Evolutionary conservation across 2,888 invertebrate genomes (phyloP).

Genomic region (Pristionchus exspectatus): DNA sequence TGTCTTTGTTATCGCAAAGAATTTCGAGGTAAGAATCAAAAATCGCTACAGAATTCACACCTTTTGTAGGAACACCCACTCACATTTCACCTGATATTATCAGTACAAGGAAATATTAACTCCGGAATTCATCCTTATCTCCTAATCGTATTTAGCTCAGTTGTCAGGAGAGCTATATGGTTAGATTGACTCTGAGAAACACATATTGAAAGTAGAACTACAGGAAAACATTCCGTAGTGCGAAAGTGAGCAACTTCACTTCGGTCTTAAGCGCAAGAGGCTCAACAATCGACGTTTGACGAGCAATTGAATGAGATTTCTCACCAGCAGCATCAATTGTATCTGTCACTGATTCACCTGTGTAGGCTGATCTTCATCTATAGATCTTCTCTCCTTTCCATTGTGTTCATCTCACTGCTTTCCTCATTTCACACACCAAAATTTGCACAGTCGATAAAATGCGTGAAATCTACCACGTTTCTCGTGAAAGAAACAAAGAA

Average conservation of each 20-base stretch:
- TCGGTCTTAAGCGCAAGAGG: background rate
- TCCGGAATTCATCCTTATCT: slow-evolving; percentile 6
- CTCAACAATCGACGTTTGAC: background rate
- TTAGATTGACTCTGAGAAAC: background rate
- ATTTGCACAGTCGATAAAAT: background rate
- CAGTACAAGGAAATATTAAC: background rate
- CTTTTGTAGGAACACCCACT: background rate
- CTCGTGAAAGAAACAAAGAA: background rate
- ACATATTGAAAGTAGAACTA: background rate
- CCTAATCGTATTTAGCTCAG: background rate
- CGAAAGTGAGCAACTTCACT: background rate
- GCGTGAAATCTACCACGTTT: background rate
- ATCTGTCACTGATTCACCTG: background rate
- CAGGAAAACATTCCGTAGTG: background rate
- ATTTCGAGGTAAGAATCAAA: background rate
- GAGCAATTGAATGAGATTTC: background rate
- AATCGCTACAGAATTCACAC: background rate
- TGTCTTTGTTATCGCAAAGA: background rate
- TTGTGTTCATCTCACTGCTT: background rate
- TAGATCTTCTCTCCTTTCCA: background rate
- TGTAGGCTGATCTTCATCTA: slow-evolving; percentile 24
- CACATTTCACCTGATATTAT: background rate
- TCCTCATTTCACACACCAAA: background rate
- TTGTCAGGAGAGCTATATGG: background rate
- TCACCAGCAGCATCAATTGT: background rate